Conservation (phyloP, 2,113 vertebrate genomes). For the Cyphomyrus discorhynchus region DNA sequence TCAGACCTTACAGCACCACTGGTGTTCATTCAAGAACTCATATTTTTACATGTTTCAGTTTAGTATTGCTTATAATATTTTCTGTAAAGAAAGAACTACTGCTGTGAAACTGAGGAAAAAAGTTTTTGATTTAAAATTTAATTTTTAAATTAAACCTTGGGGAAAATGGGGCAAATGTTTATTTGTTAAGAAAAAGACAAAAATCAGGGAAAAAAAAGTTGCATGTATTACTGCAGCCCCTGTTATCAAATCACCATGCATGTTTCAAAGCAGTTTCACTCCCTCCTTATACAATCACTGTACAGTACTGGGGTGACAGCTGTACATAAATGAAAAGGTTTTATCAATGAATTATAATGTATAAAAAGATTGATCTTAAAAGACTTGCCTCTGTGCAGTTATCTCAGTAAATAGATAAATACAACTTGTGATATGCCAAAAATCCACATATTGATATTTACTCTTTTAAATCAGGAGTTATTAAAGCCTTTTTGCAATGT, state of each 20-base stretch:
- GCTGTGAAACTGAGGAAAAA: conserved; percentile 26
- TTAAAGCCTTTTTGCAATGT: not conserved
- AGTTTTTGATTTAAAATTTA: conserved; percentile 33
- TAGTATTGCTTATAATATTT: conserved; percentile 44
- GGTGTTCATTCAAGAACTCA: conserved; percentile 26
- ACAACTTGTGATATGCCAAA: conserved; percentile 51
- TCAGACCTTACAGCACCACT: conserved; percentile 43
- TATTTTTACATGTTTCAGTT: conserved; percentile 43
- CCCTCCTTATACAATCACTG: conserved; percentile 46
- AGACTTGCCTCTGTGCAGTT: conserved; percentile 49
- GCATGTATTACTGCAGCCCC: conserved; percentile 49
- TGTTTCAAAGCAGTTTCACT: conserved; percentile 43
- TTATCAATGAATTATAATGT: conserved; percentile 47
- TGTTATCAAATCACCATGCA: conserved; percentile 50
- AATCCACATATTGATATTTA: conserved; percentile 22
- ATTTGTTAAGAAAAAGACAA: conserved; percentile 26
- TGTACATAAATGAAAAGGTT: conserved; percentile 40
- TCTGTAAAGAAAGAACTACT: conserved; percentile 39
- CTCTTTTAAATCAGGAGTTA: conserved; percentile 7
- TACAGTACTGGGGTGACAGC: conserved; percentile 40
- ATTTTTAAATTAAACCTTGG: conserved; percentile 20
- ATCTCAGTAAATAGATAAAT: conserved; percentile 55
- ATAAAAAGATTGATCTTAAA: conserved; percentile 40
- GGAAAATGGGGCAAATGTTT: conserved; percentile 23
- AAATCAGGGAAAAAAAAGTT: conserved; percentile 35